Evolutionary conservation across 2,113 vertebrate species (phyloP).

Genomic region (Coturnix japonica): DNA sequence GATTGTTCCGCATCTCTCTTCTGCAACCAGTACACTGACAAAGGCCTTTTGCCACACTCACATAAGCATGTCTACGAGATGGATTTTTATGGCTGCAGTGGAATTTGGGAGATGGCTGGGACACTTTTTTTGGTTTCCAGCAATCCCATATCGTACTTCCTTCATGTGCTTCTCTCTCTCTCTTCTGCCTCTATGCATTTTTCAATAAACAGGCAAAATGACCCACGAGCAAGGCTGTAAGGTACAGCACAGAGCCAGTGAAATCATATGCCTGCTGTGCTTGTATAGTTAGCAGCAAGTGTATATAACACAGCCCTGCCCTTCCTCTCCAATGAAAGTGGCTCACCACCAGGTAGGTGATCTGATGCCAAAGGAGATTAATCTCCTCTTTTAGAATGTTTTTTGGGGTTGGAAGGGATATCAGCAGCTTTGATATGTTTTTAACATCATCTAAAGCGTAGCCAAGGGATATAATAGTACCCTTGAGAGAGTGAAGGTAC

Average conservation of each 20-base stretch:
- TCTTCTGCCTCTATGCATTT: constrained; percentile 16
- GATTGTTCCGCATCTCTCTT: constrained; percentile 55
- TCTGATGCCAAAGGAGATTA: constrained; percentile 49
- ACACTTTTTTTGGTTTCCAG: constrained; percentile 4
- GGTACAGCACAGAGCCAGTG: not conserved
- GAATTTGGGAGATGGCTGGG: constrained; percentile 49
- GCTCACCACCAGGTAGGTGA: constrained; percentile 12
- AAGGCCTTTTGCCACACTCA: constrained; percentile 25
- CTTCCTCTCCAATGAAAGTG: constrained; percentile 43
- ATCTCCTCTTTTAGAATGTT: constrained; percentile 9
- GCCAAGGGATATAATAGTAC: constrained; percentile 48
- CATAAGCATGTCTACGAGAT: not conserved
- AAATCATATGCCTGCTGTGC: not conserved
- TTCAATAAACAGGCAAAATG: constrained; percentile 42
- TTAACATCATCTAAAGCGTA: constrained; percentile 16
- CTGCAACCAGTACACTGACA: constrained; percentile 50
- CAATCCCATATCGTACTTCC: not conserved
- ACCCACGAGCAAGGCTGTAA: not conserved
- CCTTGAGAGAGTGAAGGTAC: constrained; percentile 44
- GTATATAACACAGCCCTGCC: constrained; percentile 41
- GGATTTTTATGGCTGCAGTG: constrained; percentile 30
- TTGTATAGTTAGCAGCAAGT: constrained; percentile 20
- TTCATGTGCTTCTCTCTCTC: not conserved
- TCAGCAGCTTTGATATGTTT: constrained; percentile 57
- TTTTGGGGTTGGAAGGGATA: constrained; percentile 51